Evolutionary conservation across 2,797 vertebrate genomes (phyloP), one percentile per base, ranked within the genome.

Genomic region (Sternarchorhynchus goeldii): DNA sequence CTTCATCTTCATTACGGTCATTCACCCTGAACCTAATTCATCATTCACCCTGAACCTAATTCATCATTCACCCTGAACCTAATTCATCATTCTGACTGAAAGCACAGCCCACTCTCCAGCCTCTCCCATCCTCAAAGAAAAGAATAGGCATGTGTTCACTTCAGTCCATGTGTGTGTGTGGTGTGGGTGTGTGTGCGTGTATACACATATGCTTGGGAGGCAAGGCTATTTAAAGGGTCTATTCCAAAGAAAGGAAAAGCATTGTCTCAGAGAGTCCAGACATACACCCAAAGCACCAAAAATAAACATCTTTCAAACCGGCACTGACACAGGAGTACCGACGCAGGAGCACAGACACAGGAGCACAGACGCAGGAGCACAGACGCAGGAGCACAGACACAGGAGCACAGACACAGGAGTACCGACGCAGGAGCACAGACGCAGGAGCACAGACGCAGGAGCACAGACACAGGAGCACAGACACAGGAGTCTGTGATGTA

Each of bases 241-340:
- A 81, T 86, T 84, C 53, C 18, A 34, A 56, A 59, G 21, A 80
- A 20, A 67, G 77, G 85, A 85, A 84, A 83, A 79, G 45, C 67
- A 87, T 89, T 89, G 85, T 90, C 72, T 85, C 85, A 3, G 18
- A 67, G 63, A 5, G 18, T 79, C 83, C 86, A 80, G 81, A 66
- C 74, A 39, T 64, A 81, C 64, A 55, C 8, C 57, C 21, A 74
- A 57, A 62, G 20, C 16, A 39, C 4, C 2, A 18, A 32, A 32
- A 67, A 83, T 63, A 78, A 62, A 29, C 50, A 18, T 2, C 2
- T 56, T n/a, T 41, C 50, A 55, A 20, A 45, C 1, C 56, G 14
- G 41, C 29, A 56, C 16, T 32, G 25, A 70, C 3, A 56, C 17
- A 56, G 21, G 2, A 25, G 25, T 1, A 25, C 25, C 0, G 25